phyloP scores from a whole-genome alignment of 2,113 vertebrate species.

The Oenanthe melanoleuca region DNA sequence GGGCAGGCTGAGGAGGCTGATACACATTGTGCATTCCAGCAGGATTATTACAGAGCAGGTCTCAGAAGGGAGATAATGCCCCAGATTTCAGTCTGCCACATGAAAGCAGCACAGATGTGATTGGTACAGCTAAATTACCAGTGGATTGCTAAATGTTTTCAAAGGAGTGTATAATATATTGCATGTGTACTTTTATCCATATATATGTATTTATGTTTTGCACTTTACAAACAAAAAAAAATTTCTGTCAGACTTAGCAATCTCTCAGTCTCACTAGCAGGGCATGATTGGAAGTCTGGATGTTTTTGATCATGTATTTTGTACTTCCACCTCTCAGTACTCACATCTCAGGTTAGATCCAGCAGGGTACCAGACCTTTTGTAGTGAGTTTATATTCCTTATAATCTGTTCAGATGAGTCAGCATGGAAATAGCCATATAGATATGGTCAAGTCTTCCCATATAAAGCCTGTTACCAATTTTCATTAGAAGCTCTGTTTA shows the following conservation, averaged over 20 bases:
- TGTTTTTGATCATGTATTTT: background rate
- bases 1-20: background rate
- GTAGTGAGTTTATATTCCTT: background rate
- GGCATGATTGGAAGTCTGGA: background rate
- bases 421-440: background rate
- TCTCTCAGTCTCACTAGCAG: background rate
- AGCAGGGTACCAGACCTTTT: background rate
- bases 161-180: background rate
- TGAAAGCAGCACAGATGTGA: background rate
- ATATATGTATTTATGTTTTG: background rate
- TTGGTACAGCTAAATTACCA: background rate
- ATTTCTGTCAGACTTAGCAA: background rate
- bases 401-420: background rate
- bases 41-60: background rate
- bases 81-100: background rate
- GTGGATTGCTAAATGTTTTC: background rate
- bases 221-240: background rate
- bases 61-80: background rate
- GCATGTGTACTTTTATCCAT: background rate
- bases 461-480: background rate
- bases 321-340: background rate
- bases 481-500: background rate
- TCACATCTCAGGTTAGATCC: background rate
- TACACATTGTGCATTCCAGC: background rate
- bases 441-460: background rate